These are phyloP conservation scores for Theropithecus gelada DNA, from an alignment of 2,113 vertebrate genomes.

Conservation along the genomic window DNA sequence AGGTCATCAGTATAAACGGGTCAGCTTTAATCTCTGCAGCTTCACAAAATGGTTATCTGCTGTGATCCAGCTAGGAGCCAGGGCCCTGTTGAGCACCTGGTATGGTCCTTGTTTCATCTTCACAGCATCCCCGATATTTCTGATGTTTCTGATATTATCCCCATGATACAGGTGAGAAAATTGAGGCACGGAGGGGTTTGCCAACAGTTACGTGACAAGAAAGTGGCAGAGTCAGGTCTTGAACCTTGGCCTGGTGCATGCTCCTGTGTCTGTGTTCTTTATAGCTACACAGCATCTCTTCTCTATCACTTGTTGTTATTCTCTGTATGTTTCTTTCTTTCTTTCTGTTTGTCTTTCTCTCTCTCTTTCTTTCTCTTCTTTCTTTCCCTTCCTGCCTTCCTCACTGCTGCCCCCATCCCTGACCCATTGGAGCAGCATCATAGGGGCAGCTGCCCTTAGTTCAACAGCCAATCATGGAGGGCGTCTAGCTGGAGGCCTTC, in stretches of 20 bases:
- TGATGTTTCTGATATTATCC: too few relatives aligned
- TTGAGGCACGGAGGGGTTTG: background rate
- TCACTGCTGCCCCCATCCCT: background rate
- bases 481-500: background rate
- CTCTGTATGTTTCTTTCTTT: background rate
- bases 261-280: background rate
- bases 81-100: background rate
- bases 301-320: fast-evolving
- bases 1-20: background rate
- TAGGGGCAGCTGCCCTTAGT: background rate
- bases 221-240: background rate
- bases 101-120: fast-evolving
- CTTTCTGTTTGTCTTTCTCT: background rate
- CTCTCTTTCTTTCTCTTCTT: too few relatives aligned
- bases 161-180: background rate
- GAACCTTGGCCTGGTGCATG: background rate
- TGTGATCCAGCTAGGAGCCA: too few relatives aligned
- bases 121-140: background rate
- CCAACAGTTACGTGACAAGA: fast-evolving
- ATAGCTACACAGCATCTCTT: fast-evolving
- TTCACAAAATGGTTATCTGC: background rate
- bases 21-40: too few relatives aligned
- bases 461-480: background rate
- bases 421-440: background rate
- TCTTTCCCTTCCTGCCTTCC: background rate